Evolutionary conservation across 2,113 vertebrate species (phyloP).

Genomic region (Zosterops japonicus): DNA sequence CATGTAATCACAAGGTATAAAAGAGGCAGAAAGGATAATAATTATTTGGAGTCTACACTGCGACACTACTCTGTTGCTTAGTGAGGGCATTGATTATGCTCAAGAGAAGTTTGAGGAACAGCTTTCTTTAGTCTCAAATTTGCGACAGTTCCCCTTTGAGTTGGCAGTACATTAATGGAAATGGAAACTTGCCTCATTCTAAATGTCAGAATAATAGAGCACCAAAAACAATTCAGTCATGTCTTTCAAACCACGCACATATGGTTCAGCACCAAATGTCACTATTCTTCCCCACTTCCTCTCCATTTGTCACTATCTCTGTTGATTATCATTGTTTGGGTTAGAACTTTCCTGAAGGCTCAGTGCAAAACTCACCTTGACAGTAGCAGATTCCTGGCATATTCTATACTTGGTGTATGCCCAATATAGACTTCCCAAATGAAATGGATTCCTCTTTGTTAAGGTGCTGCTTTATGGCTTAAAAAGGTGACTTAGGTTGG

Average conservation of each 20-base stretch:
- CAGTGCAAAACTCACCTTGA: slow-evolving; percentile 42
- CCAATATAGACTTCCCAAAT: neutral
- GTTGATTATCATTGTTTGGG: slow-evolving; percentile 69
- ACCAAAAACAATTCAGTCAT: slow-evolving; percentile 87
- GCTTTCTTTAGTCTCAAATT: slow-evolving; percentile 86
- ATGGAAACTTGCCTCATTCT: slow-evolving; percentile 86
- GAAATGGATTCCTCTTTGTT: neutral
- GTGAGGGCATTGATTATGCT: slow-evolving; percentile 74
- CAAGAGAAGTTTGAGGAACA: slow-evolving; percentile 80
- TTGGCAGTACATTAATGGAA: slow-evolving; percentile 86
- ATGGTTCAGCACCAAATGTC: slow-evolving; percentile 85
- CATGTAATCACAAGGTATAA: neutral
- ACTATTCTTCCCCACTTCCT: slow-evolving; percentile 76
- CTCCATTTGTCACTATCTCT: slow-evolving; percentile 66
- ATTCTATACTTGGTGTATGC: neutral
- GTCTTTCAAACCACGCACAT: slow-evolving; percentile 87
- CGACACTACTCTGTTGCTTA: slow-evolving; percentile 59
- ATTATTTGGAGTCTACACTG: neutral
- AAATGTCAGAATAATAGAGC: slow-evolving; percentile 87
- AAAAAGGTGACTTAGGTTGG: neutral
- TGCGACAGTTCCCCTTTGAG: slow-evolving; percentile 82
- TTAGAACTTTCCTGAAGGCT: slow-evolving; percentile 61
- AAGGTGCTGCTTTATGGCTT: neutral
- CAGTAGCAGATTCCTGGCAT: neutral
- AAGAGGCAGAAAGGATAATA: neutral